These are phyloP conservation scores for Archaeoteleia sp. DNA, from an alignment of 2,888 invertebrate species.

Conservation along the genomic window DNA sequence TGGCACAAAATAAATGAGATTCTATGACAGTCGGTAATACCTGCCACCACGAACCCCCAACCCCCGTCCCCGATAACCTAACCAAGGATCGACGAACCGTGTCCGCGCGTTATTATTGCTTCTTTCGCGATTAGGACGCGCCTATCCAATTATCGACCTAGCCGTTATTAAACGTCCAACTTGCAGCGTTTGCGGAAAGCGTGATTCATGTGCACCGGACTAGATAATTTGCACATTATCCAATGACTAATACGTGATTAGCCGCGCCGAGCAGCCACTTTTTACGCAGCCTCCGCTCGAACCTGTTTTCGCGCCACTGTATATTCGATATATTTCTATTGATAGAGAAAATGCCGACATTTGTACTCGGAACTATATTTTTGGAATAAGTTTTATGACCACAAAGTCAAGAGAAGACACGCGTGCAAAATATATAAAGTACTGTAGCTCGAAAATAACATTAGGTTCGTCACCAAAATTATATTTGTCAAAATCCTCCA, in stretches of 20 bases:
- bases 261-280: conserved; percentile 7
- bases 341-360: conserved; percentile 8
- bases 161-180: background rate
- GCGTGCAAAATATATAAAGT: background rate
- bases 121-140: conserved; percentile 45
- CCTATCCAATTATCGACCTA: conserved; percentile 38
- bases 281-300: conserved; percentile 12
- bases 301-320: conserved; percentile 14
- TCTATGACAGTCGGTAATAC: conserved; percentile 40
- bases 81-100: conserved; percentile 25
- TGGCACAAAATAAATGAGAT: conserved; percentile 43
- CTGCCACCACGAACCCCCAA: too few relatives aligned
- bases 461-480: too few relatives aligned
- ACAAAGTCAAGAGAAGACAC: too few relatives aligned
- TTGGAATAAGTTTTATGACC: too few relatives aligned
- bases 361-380: too few relatives aligned
- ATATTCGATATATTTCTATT: conserved; percentile 9
- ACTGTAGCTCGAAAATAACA: too few relatives aligned
- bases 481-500: too few relatives aligned
- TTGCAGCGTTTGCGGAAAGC: conserved; percentile 42
- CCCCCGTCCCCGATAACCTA: conserved; percentile 31
- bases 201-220: conserved; percentile 43
- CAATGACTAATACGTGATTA: conserved; percentile 52
- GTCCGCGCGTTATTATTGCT: conserved; percentile 27
- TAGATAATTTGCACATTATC: conserved; percentile 49